A percentile compares a stretch with the other conserved stretches of the same genome.
Conservation (phyloP, 37 sponge, comb jelly and placozoan species). For the Axinella damicornis region DNA sequence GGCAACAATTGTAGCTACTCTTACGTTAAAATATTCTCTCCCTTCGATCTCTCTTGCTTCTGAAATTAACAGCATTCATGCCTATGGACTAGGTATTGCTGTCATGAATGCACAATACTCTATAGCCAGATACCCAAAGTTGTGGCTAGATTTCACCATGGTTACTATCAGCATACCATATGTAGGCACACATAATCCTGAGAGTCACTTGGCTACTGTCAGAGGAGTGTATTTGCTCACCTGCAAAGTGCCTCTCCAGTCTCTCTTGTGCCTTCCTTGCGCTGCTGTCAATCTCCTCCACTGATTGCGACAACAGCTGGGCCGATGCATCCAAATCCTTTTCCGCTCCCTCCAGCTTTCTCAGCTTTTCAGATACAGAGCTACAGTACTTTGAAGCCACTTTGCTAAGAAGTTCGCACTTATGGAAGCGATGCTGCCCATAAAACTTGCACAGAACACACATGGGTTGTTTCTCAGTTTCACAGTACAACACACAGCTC, state of each 20-base stretch:
- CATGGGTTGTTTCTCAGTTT: slow-evolving; percentile 85
- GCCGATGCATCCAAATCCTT: slow-evolving; percentile 20
- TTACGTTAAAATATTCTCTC: no score
- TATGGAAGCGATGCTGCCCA: slow-evolving; percentile 82
- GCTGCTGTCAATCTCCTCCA: slow-evolving; percentile 51
- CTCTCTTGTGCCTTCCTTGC: slow-evolving; percentile 66
- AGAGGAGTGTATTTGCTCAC: no score
- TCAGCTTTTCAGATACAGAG: slow-evolving; percentile 42
- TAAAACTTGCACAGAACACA: slow-evolving; percentile 90
- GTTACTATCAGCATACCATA: no score
- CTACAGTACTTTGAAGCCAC: slow-evolving; percentile 57
- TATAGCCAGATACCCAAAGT: no score
- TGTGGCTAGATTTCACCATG: no score
- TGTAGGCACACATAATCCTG: no score
- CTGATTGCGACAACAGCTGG: slow-evolving; percentile 4
- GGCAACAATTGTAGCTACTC: no score
- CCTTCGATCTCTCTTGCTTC: no score
- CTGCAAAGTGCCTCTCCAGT: slow-evolving; percentile 76
- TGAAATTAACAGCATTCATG: no score
- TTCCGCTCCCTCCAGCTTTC: slow-evolving; percentile 44
- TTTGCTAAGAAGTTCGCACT: slow-evolving; percentile 75
- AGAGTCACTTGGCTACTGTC: no score
- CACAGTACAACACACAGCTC: slow-evolving; percentile 85
- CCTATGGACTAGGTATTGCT: no score
- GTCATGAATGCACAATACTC: no score